phyloP scores from a whole-genome alignment of 2,888 invertebrate species.

The Encarsia formosa region DNA sequence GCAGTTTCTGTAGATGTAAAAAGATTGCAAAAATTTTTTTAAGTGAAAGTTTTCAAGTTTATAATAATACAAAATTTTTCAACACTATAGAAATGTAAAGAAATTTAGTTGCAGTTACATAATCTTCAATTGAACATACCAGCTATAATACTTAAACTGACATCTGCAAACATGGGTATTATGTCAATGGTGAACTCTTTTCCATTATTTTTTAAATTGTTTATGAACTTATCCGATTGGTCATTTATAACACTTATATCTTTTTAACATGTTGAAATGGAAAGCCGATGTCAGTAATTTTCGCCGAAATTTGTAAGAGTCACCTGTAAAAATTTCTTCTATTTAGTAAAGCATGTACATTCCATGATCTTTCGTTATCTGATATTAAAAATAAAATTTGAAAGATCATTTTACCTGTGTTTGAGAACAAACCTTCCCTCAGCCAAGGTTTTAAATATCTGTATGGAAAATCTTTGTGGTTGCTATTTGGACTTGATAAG shows the following conservation, averaged over 20 bases:
- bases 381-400: neutral
- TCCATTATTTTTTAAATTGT: constrained; percentile 15
- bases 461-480: constrained; percentile 23
- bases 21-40: neutral
- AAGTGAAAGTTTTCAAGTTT: neutral
- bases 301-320: constrained; percentile 25
- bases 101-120: too few relatives aligned
- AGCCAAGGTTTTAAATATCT: constrained; percentile 20
- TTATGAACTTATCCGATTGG: constrained; percentile 18
- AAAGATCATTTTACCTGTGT: constrained; percentile 13
- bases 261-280: constrained; percentile 25
- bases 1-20: constrained; percentile 12
- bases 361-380: neutral
- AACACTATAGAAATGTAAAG: too few relatives aligned
- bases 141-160: constrained; percentile 28
- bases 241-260: constrained; percentile 23
- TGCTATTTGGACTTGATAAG: constrained; percentile 13
- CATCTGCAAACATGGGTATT: constrained; percentile 21
- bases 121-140: too few relatives aligned
- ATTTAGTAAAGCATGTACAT: neutral
- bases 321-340: constrained; percentile 1
- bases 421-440: constrained; percentile 25
- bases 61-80: neutral
- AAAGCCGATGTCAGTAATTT: constrained; percentile 29
- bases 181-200: constrained; percentile 15